Base-by-base conservation (phyloP, 2,888 invertebrate genomes). In the Lypha dubia region DNA sequence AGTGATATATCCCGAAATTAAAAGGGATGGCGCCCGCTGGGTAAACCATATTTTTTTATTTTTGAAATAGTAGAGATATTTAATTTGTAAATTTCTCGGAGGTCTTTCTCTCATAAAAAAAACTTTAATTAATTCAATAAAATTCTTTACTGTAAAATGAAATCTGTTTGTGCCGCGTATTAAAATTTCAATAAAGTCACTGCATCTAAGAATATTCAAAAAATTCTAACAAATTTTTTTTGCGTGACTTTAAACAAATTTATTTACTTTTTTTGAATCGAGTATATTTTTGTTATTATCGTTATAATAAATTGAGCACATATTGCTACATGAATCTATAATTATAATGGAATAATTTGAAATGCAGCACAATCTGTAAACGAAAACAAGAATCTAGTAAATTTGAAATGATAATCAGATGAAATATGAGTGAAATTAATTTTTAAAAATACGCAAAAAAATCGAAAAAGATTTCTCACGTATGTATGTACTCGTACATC, bases 321-420 rank as follows among this genome's bases (percentile, higher is more conserved):
- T 41, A 62, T 22, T 67, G 75, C 1, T 38, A 32, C n/a, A 22
- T 60, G 3, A 53, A 51, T 24, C 28, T 49, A 24, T 35, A 62
- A 38, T 46, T 46, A 65, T 46, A 71, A 53, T 20, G 24, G 17
- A 68, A 62, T 24, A 46, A 71, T 35, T 53, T 68, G 38, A 73
- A 73, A 32, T 76, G 71, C 71, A 71, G 60, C 38, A 1, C 68
- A 60, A 71, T 41, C 13, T 24, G 46, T 46, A 73, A 62, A 70
- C 58, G 32, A 51, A 71, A 60, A 58, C 41, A 58, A 84, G 70
- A 20, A 74, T 60, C 65, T 35, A 56, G 63, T 68, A 79, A 79
- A 79, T 65, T 38, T 51, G 67, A 51, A 44, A 24, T 49, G 53
- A 60, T 74, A 32, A 67, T 46, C 63, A 28, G 20, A 20, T 79